Evolutionary conservation across 2,888 invertebrate species (phyloP), one percentile per base, ranked within the genome.

Genomic region (Drosophila testacea): DNA sequence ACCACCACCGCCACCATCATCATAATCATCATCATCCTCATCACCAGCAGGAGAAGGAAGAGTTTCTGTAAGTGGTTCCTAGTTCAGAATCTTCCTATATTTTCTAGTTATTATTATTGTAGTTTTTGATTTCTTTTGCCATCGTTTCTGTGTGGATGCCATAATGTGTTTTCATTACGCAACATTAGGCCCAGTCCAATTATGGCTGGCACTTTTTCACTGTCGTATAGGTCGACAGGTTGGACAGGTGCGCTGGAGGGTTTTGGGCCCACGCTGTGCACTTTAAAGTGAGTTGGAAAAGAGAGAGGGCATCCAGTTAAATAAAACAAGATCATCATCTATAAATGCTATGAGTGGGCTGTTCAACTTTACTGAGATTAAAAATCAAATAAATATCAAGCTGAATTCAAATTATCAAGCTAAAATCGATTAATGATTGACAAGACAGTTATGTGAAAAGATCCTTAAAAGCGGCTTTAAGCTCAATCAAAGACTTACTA

Each of bases 161-260:
- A 79, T 81, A 84, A 87, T 87, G 80, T 81, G 77, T 80, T 88
- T 88, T 83, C 81, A 85, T 83, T 88, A 88, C 77, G 86, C 81
- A 88, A 83, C 83, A 88, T 88, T 83, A 88, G 68, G 78, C 68
- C 70, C 62, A 69, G 73, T 85, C 83, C 86, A 83, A 83, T 83
- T 88, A 83, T 78, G 67, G 81, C 81, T 69, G 75, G 72, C 75
- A 77, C 83, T 80, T 77, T 69, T 66, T 82, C 73, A 81, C 73
- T 83, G 81, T 75, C 81, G 62, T 69, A 61, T 11, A 44, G 73
- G 61, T 30, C 61, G 48, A 44, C 51, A 57, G 62, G 44, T 22
- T 44, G 38, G 62, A 74, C 86, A 80, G 83, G 77, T 83, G 81
- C 65, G 46, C 51, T 44, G 16, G 38, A 69, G 59, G 62, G 66